Conservation (phyloP, 2,797 vertebrate genomes). For the Emydoidea blandingii region DNA sequence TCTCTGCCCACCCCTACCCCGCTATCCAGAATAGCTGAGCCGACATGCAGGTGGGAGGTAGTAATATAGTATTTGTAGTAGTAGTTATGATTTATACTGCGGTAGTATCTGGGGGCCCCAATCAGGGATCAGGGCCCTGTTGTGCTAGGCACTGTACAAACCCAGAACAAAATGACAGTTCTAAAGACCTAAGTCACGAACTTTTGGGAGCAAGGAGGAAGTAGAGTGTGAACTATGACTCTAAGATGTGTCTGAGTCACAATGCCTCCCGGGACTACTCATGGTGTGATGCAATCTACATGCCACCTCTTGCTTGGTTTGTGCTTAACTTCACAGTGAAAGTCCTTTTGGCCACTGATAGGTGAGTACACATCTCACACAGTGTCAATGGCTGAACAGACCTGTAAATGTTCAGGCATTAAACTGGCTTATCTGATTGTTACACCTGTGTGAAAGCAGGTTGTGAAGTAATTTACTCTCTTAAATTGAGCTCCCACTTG, state of each 20-base stretch:
- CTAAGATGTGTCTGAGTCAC: neutral
- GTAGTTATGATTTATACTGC: neutral
- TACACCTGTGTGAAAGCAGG: neutral
- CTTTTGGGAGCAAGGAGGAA: neutral
- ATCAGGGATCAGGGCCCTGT: neutral
- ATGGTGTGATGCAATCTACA: neutral
- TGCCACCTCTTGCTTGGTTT: neutral
- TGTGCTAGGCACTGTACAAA: neutral
- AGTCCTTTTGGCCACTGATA: neutral
- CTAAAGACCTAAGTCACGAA: neutral
- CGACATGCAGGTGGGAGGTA: neutral
- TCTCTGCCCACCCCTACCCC: neutral
- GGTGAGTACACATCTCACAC: neutral
- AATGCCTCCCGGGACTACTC: neutral
- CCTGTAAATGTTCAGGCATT: neutral
- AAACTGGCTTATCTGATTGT: conserved; percentile 8
- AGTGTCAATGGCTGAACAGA: neutral
- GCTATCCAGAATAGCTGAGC: neutral
- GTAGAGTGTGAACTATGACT: neutral
- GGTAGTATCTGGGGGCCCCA: neutral
- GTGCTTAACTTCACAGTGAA: neutral
- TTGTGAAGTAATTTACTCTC: neutral
- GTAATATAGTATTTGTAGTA: neutral
- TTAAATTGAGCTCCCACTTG: rapidly evolving
- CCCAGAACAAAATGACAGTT: neutral